Base-by-base conservation (phyloP, 2,113 vertebrate species). In the Aegypius monachus region DNA sequence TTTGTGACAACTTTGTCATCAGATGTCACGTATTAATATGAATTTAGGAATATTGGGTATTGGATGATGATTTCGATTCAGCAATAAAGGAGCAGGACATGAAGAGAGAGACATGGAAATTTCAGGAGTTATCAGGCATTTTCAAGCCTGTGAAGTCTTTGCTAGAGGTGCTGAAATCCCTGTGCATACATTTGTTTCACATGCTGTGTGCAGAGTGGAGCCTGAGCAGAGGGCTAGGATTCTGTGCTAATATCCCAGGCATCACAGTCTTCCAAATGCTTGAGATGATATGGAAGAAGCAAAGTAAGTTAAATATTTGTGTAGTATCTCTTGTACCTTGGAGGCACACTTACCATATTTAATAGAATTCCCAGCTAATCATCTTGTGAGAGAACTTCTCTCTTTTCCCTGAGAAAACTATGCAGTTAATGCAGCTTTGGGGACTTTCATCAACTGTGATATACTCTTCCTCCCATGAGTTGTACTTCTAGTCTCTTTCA, bases 391-490 rank as follows among this genome's bases (percentile, higher is more conserved):
- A 83, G 73, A 45, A 31, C 3, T 36, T 43, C 1, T 36, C 13
- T 77, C 16, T 72, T 66, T 83, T 36, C 7, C 6, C 36, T 43
- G 52, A 78, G 19, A 94, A 86, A 86, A 66, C 42, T 34, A 31
- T 22, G 59, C 4, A 50, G 10, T 12, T 73, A 67, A 50, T 67
- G 27, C 27, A 83, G 6, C 32, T 79, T 22, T 67, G 27, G 40
- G 7, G 23, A 40, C 13, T 40, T 78, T 16, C 9, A 36, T 40
- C 31, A 36, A 6, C 38, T 77, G 34, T 59, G 34, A 71, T 56
- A 43, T 18, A 52, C 27, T 88, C 21, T 86, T 34, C 22, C 68
- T 78, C 29, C 11, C 7, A n/a, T 0, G 0, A 52, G 7, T 21
- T 74, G 10, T 12, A 17, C 4, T 75, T 86, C 40, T 45, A 8